Evolutionary conservation across 2,888 invertebrate genomes (phyloP).

Genomic region (Dyspetes luteomarginatus): DNA sequence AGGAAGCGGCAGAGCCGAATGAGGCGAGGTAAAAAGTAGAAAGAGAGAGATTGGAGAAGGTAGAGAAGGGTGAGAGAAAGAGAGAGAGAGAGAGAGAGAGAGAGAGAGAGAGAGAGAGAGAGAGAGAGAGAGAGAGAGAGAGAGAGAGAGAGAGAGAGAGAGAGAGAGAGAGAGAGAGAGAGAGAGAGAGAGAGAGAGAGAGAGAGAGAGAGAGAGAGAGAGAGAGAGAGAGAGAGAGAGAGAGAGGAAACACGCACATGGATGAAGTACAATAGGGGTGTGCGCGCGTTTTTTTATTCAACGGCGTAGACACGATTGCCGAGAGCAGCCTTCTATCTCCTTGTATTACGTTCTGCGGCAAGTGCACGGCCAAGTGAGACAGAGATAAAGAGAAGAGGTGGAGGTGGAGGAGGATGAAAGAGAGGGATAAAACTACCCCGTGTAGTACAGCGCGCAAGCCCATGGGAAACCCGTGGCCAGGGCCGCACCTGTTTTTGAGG

Average conservation of each 20-base stretch:
- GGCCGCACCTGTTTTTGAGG: conserved; percentile 75
- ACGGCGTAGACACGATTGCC: conserved; percentile 41
- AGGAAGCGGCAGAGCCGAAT: conserved; percentile 44
- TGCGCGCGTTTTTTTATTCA: conserved; percentile 27
- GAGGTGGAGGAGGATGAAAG: conserved; percentile 57
- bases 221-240: neutral
- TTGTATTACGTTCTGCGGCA: conserved; percentile 35
- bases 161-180: neutral
- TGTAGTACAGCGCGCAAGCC: conserved; percentile 76
- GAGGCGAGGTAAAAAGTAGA: conserved; percentile 26
- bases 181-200: neutral
- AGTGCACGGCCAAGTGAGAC: conserved; percentile 42
- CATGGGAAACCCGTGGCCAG: conserved; percentile 74
- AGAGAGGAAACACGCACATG: neutral
- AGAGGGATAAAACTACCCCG: conserved; percentile 72
- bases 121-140: too few species aligned
- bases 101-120: too few species aligned
- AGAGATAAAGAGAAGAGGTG: conserved; percentile 22
- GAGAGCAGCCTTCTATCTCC: conserved; percentile 36
- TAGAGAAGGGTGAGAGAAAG: neutral
- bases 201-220: neutral
- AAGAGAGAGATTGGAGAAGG: too few species aligned
- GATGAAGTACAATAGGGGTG: neutral
- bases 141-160: neutral
- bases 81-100: neutral